phyloP scores from a whole-genome alignment of 2,113 vertebrate genomes.

The Anser cygnoides region DNA sequence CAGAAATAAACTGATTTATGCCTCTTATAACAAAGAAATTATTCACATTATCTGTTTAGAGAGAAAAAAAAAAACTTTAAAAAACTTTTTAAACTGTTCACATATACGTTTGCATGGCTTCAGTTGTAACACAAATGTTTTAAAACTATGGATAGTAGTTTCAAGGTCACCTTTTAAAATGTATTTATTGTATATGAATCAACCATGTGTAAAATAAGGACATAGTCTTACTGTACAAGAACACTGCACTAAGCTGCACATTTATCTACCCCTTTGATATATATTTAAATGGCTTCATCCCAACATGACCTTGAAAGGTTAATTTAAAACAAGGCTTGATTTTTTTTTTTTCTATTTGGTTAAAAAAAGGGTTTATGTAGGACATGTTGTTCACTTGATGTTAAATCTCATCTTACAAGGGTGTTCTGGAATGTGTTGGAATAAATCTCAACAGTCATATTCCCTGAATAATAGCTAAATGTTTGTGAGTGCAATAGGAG shows the following conservation, averaged over 20 bases:
- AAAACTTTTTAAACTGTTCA: not conserved
- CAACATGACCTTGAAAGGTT: slow-evolving; percentile 56
- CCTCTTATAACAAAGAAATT: not conserved
- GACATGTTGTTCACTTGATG: slow-evolving; percentile 64
- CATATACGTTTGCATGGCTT: not conserved
- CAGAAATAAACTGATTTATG: slow-evolving; percentile 32
- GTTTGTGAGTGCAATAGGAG: slow-evolving; percentile 45
- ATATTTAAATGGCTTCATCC: slow-evolving; percentile 30
- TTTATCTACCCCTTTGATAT: slow-evolving; percentile 12
- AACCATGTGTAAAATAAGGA: slow-evolving; percentile 18
- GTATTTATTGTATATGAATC: not conserved
- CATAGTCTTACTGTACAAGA: not conserved
- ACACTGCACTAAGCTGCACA: not conserved
- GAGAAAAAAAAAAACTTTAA: not conserved
- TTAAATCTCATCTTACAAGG: slow-evolving; percentile 69
- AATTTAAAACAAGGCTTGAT: slow-evolving; percentile 33
- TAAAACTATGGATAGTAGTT: not conserved
- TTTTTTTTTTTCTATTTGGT: not conserved
- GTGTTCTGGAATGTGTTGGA: slow-evolving; percentile 70
- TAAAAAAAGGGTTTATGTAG: slow-evolving; percentile 30
- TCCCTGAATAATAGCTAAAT: slow-evolving; percentile 57
- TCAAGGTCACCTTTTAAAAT: slow-evolving; percentile 32
- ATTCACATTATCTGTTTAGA: slow-evolving; percentile 17
- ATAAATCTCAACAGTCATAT: slow-evolving; percentile 61
- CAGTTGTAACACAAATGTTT: not conserved